phyloP scores from a whole-genome alignment of 2,113 vertebrate genomes.

The Sturnira hondurensis region DNA sequence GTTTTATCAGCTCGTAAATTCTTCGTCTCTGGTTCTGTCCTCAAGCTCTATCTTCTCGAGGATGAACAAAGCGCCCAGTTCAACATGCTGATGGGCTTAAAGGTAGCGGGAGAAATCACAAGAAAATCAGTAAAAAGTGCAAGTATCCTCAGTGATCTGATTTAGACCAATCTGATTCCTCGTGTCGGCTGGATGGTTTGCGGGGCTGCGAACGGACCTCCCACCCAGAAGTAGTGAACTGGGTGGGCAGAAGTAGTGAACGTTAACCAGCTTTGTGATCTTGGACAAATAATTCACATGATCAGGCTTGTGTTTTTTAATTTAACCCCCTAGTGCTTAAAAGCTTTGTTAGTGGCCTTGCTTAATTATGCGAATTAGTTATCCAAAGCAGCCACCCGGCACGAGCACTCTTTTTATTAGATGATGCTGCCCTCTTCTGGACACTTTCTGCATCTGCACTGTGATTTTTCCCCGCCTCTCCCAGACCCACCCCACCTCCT shows the following conservation, averaged over 20 bases:
- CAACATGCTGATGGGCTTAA: neutral
- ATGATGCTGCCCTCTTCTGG: constrained; percentile 55
- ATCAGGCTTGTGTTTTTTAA: neutral
- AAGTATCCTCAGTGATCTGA: neutral
- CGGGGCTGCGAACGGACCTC: neutral
- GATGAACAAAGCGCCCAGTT: neutral
- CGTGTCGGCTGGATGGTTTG: neutral
- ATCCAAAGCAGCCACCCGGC: rapidly evolving
- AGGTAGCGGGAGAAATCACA: neutral
- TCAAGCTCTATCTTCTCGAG: neutral
- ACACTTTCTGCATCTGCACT: neutral
- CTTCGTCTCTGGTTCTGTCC: neutral
- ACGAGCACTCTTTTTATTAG: neutral
- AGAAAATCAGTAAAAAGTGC: neutral
- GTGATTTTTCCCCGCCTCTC: neutral
- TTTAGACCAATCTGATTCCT: neutral
- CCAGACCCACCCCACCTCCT: rapidly evolving
- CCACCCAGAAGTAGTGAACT: too few species aligned
- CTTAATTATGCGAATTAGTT: neutral
- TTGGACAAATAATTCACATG: neutral
- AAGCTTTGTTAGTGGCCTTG: neutral
- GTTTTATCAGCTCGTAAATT: neutral
- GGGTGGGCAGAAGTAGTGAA: neutral
- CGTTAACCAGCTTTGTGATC: neutral
- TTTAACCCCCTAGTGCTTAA: neutral